Percentiles rank a stretch among this genome's conserved stretches.
phyloP scores from a whole-genome alignment of 2,113 vertebrate genomes.

The Neopipo cinnamomea region DNA sequence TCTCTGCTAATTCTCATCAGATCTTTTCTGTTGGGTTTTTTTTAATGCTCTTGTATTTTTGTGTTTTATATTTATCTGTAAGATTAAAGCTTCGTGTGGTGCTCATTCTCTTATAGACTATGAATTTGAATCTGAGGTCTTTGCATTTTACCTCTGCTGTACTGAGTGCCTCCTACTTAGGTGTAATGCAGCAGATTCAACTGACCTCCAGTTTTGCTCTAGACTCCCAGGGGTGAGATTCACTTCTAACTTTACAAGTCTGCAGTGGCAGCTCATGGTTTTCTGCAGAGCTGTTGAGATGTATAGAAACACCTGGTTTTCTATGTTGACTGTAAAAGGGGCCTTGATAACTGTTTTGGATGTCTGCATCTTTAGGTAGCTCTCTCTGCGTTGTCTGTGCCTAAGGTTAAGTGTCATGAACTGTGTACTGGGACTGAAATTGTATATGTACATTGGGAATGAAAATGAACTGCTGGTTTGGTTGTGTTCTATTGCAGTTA shows the following conservation, averaged over 20 bases:
- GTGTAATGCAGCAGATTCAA: neutral
- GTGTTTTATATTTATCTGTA: neutral
- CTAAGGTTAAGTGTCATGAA: neutral
- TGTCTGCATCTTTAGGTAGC: neutral
- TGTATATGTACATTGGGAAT: neutral
- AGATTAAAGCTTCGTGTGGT: neutral
- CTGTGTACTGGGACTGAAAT: neutral
- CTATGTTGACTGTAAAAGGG: neutral
- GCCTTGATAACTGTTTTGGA: neutral
- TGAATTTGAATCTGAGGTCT: neutral
- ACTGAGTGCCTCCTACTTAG: neutral
- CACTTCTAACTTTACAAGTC: neutral
- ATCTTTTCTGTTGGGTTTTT: neutral
- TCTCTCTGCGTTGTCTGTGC: neutral
- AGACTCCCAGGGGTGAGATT: neutral
- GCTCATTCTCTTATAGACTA: neutral
- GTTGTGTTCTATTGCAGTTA: neutral
- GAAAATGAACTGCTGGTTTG: neutral
- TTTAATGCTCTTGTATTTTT: neutral
- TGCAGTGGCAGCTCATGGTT: neutral
- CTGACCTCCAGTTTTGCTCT: neutral
- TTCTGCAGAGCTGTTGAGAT: neutral
- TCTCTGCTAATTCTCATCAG: neutral
- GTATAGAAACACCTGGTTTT: neutral
- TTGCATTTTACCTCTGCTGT: neutral